These are phyloP conservation scores for Toxostoma redivivum DNA, from an alignment of 2,113 vertebrate genomes.

Conservation along the genomic window DNA sequence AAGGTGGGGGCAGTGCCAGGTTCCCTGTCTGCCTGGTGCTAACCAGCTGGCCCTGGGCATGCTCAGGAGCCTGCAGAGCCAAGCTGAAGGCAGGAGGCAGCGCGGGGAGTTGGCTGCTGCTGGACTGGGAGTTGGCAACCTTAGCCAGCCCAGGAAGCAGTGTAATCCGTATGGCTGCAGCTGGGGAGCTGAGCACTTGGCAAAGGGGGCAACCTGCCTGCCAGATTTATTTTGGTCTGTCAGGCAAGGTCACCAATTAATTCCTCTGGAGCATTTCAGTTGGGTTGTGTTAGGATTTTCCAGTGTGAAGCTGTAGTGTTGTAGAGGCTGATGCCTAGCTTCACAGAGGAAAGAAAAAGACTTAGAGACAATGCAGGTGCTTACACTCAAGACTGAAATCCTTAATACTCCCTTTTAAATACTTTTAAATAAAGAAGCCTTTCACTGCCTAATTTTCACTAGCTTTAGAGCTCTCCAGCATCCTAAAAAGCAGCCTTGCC, in stretches of 20 bases:
- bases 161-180: constrained; percentile 14
- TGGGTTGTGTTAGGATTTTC: constrained; percentile 25
- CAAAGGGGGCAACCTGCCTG: background rate
- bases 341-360: background rate
- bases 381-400: background rate
- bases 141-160: background rate
- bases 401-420: background rate
- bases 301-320: background rate
- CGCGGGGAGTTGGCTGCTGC: background rate
- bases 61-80: background rate
- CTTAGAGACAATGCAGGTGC: background rate
- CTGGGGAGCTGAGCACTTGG: constrained; percentile 39
- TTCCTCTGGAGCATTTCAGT: constrained; percentile 7
- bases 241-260: constrained; percentile 54
- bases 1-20: constrained; percentile 14
- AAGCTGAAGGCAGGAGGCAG: constrained; percentile 25
- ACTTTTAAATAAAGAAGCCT: background rate
- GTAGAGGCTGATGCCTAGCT: background rate
- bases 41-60: constrained; percentile 49
- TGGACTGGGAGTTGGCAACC: background rate
- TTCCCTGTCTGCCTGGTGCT: constrained; percentile 49
- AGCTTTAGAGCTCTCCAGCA: background rate
- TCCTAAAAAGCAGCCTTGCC: background rate
- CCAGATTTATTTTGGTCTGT: constrained; percentile 54
- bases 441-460: background rate